A percentile compares a stretch with the other conserved stretches of the same genome.
These are phyloP conservation scores for Picathartes gymnocephalus DNA, from an alignment of 2,113 vertebrate species.

Conservation along the genomic window DNA sequence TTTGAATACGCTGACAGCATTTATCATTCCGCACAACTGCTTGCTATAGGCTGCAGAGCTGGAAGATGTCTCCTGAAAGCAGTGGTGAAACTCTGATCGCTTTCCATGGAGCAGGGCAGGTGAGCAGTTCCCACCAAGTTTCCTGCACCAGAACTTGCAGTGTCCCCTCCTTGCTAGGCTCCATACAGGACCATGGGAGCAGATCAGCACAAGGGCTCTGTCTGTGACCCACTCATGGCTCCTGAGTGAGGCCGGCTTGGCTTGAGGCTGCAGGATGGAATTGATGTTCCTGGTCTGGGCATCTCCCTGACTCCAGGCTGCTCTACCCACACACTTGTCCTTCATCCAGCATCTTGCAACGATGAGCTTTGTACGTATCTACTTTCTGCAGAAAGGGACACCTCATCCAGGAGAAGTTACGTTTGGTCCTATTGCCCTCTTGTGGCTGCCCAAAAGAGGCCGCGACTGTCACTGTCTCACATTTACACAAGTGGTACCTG, in stretches of 20 bases:
- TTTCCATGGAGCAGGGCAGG: background rate
- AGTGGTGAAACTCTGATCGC: background rate
- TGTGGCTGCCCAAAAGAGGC: slow-evolving; percentile 37
- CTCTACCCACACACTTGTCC: accelerated
- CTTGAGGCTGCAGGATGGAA: background rate
- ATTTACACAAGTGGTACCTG: background rate
- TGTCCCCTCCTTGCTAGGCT: background rate
- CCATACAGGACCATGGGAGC: background rate
- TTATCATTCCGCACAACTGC: background rate
- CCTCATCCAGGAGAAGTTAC: background rate
- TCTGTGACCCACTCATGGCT: background rate
- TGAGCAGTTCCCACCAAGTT: background rate
- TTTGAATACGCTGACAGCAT: background rate
- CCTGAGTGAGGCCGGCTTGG: background rate
- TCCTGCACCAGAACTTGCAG: background rate
- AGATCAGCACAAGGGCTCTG: background rate
- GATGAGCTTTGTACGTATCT: background rate
- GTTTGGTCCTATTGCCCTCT: slow-evolving; percentile 59
- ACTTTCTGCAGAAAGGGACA: background rate
- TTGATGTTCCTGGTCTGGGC: background rate
- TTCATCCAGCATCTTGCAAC: background rate
- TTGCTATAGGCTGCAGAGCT: background rate
- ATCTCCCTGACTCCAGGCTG: background rate
- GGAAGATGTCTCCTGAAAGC: background rate
- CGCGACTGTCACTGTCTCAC: background rate